Evolutionary conservation across 2,888 invertebrate genomes (phyloP).

Genomic region (Pachliopta kotzebuea): DNA sequence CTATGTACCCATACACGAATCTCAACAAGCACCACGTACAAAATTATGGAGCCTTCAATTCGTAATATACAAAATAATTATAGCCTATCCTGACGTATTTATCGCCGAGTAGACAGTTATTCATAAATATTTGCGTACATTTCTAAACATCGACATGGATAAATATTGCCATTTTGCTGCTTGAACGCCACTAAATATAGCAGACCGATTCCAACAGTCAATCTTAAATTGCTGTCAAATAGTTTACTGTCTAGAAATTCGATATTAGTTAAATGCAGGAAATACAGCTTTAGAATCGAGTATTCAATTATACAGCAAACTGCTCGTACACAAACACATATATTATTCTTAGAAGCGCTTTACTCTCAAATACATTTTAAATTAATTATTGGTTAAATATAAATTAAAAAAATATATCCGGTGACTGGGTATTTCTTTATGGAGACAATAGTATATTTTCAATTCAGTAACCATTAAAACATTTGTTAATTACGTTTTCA

Average conservation of each 20-base stretch:
- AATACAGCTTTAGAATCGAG: conserved; percentile 45
- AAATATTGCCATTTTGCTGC: conserved; percentile 43
- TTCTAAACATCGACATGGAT: conserved; percentile 50
- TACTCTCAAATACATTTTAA: conserved; percentile 32
- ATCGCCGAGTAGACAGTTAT: conserved; percentile 45
- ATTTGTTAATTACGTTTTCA: too few species aligned
- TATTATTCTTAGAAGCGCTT: conserved; percentile 45
- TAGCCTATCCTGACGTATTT: conserved; percentile 44
- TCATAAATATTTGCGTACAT: conserved; percentile 61
- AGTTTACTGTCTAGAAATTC: conserved; percentile 54
- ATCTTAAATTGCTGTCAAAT: conserved; percentile 60
- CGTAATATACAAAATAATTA: conserved; percentile 34
- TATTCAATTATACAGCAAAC: conserved; percentile 55
- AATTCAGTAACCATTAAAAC: too few species aligned
- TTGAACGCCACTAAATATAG: conserved; percentile 46
- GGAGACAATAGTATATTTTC: too few species aligned
- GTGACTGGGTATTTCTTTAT: too few species aligned
- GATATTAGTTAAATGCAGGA: conserved; percentile 52
- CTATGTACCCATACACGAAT: conserved; percentile 7
- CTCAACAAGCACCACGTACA: conserved; percentile 36
- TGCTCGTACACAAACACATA: conserved; percentile 57
- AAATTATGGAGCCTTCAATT: conserved; percentile 44
- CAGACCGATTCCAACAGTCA: conserved; percentile 47
- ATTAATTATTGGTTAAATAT: conserved; percentile 35
- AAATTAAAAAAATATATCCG: conserved; percentile 32